Evolutionary conservation across 2,888 invertebrate species (phyloP).

Genomic region (Cloeon dipterum): DNA sequence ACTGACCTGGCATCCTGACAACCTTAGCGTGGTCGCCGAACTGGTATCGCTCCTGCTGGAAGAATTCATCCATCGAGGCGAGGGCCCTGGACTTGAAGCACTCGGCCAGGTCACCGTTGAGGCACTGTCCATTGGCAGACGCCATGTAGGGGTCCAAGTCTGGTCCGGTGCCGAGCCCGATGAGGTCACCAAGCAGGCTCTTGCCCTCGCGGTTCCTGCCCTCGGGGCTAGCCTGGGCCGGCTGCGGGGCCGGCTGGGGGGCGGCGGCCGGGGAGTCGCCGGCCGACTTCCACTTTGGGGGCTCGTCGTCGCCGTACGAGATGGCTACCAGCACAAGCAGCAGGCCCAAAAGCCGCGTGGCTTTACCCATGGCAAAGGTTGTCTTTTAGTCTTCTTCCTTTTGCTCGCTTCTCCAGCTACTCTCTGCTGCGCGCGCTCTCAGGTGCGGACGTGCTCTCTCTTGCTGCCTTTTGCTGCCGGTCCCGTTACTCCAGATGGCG

Average conservation of each 20-base stretch:
- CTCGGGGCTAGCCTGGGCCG: no score
- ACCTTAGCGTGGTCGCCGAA: not conserved
- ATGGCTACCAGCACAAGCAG: not conserved
- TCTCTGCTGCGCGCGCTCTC: no score
- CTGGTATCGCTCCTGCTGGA: constrained; percentile 42
- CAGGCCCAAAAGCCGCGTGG: not conserved
- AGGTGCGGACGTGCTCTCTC: no score
- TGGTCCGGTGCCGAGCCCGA: constrained; percentile 47
- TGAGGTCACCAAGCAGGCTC: constrained; percentile 52
- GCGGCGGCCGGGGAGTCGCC: not conserved
- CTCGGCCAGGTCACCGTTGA: constrained; percentile 60
- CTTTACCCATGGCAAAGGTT: constrained; percentile 1
- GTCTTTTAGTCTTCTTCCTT: no score
- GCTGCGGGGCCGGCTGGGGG: not conserved
- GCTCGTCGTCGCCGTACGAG: not conserved
- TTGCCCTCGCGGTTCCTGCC: constrained; percentile 30
- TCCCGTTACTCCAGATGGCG: no score
- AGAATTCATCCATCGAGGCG: constrained; percentile 53
- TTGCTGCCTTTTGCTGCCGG: no score
- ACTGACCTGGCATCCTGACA: not conserved
- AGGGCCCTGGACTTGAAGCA: constrained; percentile 66
- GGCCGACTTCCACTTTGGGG: not conserved
- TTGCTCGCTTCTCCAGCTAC: no score
- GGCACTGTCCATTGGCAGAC: constrained; percentile 45
- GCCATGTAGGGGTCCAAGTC: constrained; percentile 59